Conservation (phyloP, 1,140 invertebrate genomes). For the Bursaphelenchus mucronatus region DNA sequence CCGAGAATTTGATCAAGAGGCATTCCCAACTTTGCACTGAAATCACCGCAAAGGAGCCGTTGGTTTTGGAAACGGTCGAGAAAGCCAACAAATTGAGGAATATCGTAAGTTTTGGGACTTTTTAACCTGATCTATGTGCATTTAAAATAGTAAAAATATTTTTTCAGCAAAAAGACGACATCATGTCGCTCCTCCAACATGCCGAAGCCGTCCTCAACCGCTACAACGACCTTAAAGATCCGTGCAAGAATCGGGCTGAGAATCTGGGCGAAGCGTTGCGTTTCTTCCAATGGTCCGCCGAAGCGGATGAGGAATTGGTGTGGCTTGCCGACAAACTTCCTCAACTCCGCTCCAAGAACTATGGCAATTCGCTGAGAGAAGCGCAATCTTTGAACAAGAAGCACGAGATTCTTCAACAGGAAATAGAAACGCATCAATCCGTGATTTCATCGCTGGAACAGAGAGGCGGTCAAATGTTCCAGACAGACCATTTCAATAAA, state of each 20-base stretch:
- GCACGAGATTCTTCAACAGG: conserved; percentile 78
- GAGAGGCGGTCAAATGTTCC: conserved; percentile 66
- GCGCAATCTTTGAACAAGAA: conserved; percentile 96
- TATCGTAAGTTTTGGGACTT: conserved; percentile 10
- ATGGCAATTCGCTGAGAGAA: conserved; percentile 89
- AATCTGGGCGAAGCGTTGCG: conserved; percentile 80
- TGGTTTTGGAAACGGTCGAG: conserved; percentile 43
- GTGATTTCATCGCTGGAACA: conserved; percentile 62
- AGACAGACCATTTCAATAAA: conserved; percentile 77
- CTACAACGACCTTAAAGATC: conserved; percentile 78
- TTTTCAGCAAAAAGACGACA: conserved; percentile 66
- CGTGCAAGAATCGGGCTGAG: conserved; percentile 79
- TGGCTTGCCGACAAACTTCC: conserved; percentile 98
- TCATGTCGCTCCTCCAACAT: conserved; percentile 73
- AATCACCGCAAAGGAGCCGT: conserved; percentile 41
- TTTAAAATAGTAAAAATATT: conserved; percentile 73
- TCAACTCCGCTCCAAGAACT: conserved; percentile 74
- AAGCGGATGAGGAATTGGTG: conserved; percentile 94
- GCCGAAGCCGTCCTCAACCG: conserved; percentile 62
- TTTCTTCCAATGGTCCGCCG: conserved; percentile 74
- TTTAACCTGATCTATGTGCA: conserved; percentile 34
- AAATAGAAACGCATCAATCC: conserved; percentile 70
- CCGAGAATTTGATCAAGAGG: conserved; percentile 74
- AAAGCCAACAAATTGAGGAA: conserved; percentile 40
- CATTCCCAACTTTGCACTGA: conserved; percentile 44